Percentiles rank a stretch among this genome's conserved stretches.
These are phyloP conservation scores for Aix galericulata DNA, from an alignment of 2,113 vertebrate genomes.

Conservation along the genomic window DNA sequence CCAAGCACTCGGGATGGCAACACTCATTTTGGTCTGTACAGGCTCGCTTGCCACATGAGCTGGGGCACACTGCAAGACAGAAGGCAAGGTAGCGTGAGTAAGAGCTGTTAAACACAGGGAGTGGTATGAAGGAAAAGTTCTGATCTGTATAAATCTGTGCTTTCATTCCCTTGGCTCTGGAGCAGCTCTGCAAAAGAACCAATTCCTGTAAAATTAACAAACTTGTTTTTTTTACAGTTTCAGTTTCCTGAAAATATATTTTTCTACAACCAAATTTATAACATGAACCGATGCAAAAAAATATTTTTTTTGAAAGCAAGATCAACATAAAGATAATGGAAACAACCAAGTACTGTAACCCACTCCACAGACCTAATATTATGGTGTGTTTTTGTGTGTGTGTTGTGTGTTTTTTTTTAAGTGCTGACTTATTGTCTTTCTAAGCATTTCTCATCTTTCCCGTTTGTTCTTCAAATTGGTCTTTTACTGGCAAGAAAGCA, in stretches of 20 bases:
- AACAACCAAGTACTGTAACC: neutral
- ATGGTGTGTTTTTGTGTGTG: neutral
- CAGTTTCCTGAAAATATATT: neutral
- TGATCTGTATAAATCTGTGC: rapidly evolving
- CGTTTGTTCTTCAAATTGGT: conserved; percentile 42
- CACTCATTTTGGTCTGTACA: conserved; percentile 89
- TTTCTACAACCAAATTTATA: neutral
- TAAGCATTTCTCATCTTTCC: conserved; percentile 30
- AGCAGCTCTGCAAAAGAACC: neutral
- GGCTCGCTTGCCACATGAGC: conserved; percentile 84
- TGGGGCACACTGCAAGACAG: conserved; percentile 87
- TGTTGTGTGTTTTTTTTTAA: neutral
- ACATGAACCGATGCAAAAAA: neutral
- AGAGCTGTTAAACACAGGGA: neutral
- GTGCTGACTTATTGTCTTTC: conserved; percentile 16
- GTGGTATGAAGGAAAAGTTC: rapidly evolving
- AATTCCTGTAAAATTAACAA: neutral
- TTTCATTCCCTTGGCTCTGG: neutral
- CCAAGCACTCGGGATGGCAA: conserved; percentile 94
- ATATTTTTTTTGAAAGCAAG: conserved; percentile 21
- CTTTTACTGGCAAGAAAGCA: conserved; percentile 32
- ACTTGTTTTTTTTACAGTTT: neutral
- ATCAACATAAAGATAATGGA: conserved; percentile 19
- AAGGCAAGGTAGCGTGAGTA: neutral
- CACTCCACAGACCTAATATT: neutral